Base-by-base conservation (phyloP, 2,888 invertebrate genomes). In the Chouioia cunea region DNA sequence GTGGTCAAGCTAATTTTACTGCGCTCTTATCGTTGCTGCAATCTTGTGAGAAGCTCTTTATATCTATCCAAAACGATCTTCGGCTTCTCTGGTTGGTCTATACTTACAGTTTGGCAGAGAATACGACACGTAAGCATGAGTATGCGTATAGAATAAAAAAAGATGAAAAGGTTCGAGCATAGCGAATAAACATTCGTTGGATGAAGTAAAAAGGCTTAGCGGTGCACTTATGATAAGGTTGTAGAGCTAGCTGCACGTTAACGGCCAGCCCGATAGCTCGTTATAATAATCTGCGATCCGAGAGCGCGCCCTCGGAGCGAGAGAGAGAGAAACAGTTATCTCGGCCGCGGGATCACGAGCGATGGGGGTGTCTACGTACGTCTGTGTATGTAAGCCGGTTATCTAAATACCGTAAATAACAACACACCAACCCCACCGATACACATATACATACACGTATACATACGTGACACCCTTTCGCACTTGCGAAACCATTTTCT, bases 381-480 rank as follows among this genome's bases (percentile, higher is more conserved):
- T 10, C 10, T 10, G 79, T 77, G 79, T 77, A 79, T 80, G 81
- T 85, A 84, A 85, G 83, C 84, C 83, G 83, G 83, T 85, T 85
- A 85, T 85, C 85, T 85, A 84, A 85, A 84, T 83, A 83, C 83
- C 84, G 83, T 85, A 85, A 85, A 84, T 85, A 85, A 85, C 82
- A 10, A 6, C 78, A 80, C 79, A 80, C 70, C 72, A 69, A 75
- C 76, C 77, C 76, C 50, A 36, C 12, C 3, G 8, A 20, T n/a
- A 43, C 36, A 36, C 36, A 6, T 16, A n/a, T 12, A 10, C 57
- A 15, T 44, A 18, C 52, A 43, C 44, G 22, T 10, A 10, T 8
- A 10, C 63, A 16, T 22, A 56, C 54, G 52, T 12, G 2, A 14
- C 57, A 57, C 57, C 65, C 65, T 57, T 56, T 65, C 56, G 20